Conservation (phyloP, 2,888 invertebrate species). For the Campoplex nolae region DNA sequence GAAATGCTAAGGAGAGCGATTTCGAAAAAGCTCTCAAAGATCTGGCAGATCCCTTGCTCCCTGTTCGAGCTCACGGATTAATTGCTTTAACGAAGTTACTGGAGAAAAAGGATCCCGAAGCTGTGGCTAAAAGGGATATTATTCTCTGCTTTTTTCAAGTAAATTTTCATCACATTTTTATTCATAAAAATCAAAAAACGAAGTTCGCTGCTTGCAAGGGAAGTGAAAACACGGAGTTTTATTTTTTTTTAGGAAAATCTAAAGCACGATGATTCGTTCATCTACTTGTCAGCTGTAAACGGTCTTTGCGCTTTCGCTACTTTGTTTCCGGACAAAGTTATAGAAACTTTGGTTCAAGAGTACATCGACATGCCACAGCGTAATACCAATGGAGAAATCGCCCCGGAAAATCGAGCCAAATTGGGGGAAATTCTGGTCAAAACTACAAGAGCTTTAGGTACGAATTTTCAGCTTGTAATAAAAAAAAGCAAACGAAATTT, state of each 20-base stretch:
- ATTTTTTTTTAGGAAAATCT: slow-evolving; percentile 88
- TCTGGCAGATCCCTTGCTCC: slow-evolving; percentile 89
- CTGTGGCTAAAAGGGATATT: slow-evolving; percentile 88
- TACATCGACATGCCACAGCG: slow-evolving; percentile 85
- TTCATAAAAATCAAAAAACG: not conserved
- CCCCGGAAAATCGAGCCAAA: slow-evolving; percentile 89
- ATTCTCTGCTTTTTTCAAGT: slow-evolving; percentile 91
- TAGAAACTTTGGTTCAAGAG: slow-evolving; percentile 89
- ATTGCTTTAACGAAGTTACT: slow-evolving; percentile 91
- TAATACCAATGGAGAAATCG: slow-evolving; percentile 83
- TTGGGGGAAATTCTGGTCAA: slow-evolving; percentile 93
- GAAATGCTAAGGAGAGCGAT: slow-evolving; percentile 80
- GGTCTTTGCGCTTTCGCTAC: slow-evolving; percentile 90
- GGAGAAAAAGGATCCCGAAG: slow-evolving; percentile 87
- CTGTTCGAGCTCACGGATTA: slow-evolving; percentile 93
- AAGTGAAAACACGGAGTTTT: slow-evolving; percentile 12
- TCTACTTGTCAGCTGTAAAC: slow-evolving; percentile 92
- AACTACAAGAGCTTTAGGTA: slow-evolving; percentile 90
- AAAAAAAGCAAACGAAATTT: not conserved
- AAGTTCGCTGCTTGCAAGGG: not conserved
- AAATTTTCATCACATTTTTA: slow-evolving; percentile 69
- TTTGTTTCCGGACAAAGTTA: slow-evolving; percentile 88
- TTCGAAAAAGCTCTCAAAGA: slow-evolving; percentile 89
- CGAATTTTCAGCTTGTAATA: slow-evolving; percentile 71
- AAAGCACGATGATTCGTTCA: slow-evolving; percentile 92